phyloP scores from a whole-genome alignment of 1,140 invertebrate genomes.

The Neuroterus valhalla region DNA sequence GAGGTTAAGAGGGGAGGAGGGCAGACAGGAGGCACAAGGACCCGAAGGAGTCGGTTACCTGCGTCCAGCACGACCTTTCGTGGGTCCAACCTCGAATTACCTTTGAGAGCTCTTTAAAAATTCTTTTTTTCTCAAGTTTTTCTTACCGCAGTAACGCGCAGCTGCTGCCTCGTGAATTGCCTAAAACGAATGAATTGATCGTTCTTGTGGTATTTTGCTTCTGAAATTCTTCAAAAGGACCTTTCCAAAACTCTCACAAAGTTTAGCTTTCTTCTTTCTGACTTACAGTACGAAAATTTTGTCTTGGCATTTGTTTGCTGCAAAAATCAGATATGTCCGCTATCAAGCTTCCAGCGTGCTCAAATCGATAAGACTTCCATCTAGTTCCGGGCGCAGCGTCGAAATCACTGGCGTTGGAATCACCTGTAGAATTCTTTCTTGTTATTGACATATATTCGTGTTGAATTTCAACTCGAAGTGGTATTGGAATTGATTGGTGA shows the following conservation, averaged over 20 bases:
- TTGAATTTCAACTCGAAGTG: too few relatives aligned
- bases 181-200: too few relatives aligned
- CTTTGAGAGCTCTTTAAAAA: conserved; percentile 26
- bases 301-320: too few relatives aligned
- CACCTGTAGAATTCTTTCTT: conserved; percentile 4
- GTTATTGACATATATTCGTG: not conserved
- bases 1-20: conserved; percentile 43
- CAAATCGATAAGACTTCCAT: conserved; percentile 17
- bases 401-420: conserved; percentile 34
- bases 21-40: conserved; percentile 27
- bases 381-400: not conserved
- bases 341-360: not conserved
- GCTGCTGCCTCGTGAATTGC: too few relatives aligned
- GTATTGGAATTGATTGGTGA: not conserved
- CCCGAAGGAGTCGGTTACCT: conserved; percentile 42
- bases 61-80: conserved; percentile 25
- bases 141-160: not conserved
- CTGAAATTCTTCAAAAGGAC: not conserved
- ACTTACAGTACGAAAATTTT: too few relatives aligned
- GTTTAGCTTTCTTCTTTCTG: too few relatives aligned
- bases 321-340: too few relatives aligned
- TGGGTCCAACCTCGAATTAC: conserved; percentile 6
- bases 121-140: not conserved
- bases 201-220: too few relatives aligned
- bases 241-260: not conserved